Base-by-base conservation (phyloP, 2,113 vertebrate species). In the Melanotaenia duboulayi region DNA sequence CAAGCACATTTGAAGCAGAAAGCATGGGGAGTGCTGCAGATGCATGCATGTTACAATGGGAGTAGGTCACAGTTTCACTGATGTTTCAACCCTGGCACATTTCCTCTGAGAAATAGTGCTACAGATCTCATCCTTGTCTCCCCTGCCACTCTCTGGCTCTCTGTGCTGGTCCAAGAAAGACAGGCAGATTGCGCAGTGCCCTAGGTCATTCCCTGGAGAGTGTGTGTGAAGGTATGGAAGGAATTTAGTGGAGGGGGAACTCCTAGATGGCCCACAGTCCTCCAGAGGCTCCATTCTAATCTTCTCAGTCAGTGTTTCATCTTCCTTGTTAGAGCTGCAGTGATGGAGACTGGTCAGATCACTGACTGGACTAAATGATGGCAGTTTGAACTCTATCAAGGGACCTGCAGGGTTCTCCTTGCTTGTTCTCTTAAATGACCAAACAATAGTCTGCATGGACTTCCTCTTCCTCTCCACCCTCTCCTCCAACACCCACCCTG, bases 1-100 rank as follows among this genome's bases (percentile, higher is more conserved):
- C 75, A 85, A 52, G 87, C 54, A 19, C 69, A 76, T 83, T 82
- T 82, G 68, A 89, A 80, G 76, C 64, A 49, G 35, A 68, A 76
- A 77, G 60, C 60, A 69, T 19, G 16, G 6, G 67, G 48, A 78
- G 74, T 10, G 71, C 61, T 75, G 73, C 76, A 76, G 71, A 81
- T 77, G 65, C 66, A 54, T 24, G 69, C 50, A 13, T 78, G 84
- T 51, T 84, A 88, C 79, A 85, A 88, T 71, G 88, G 76, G 90
- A 88, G 77, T 76, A 87, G 85, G 89, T 89, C 87, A 74, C 83
- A 68, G 61, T 87, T 87, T 84, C 76, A 90, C 77, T 86, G 73
- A 89, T 88, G 84, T 67, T 74, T 85, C 76, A 71, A 80, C 84
- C 80, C 81, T 87, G 82, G 81, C 82, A 86, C 83, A 80, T 55